Percentiles rank a stretch among this genome's conserved stretches.
phyloP scores from a whole-genome alignment of 2,113 vertebrate genomes.

The Ictalurus furcatus region DNA sequence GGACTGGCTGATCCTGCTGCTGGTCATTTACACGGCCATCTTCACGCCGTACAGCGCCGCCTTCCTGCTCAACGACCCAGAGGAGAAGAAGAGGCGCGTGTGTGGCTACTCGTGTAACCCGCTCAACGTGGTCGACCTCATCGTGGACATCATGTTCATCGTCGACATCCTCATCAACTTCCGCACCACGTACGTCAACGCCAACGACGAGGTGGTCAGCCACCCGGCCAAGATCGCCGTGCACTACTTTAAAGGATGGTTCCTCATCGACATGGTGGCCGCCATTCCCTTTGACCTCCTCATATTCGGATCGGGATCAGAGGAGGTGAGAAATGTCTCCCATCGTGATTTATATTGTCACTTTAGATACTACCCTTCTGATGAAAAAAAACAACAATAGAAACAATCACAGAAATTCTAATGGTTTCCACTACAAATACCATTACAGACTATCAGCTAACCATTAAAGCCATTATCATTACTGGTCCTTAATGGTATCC shows the following conservation, averaged over 20 bases:
- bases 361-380: background rate
- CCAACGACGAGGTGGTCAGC: slow-evolving; percentile 98
- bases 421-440: no score
- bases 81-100: slow-evolving; percentile 88
- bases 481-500: no score
- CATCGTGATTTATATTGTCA: background rate
- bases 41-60: slow-evolving; percentile 98
- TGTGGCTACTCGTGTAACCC: slow-evolving; percentile 98
- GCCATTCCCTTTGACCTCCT: slow-evolving; percentile 99
- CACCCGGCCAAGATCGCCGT: slow-evolving; percentile 96
- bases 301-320: slow-evolving; percentile 97
- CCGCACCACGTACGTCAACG: slow-evolving; percentile 96
- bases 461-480: no score
- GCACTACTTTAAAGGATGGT: slow-evolving; percentile 99
- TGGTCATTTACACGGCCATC: slow-evolving; percentile 98
- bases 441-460: no score
- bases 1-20: slow-evolving; percentile 97
- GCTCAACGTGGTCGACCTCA: slow-evolving; percentile 95
- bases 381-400: no score
- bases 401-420: no score
- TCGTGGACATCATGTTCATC: slow-evolving; percentile 99
- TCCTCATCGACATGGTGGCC: slow-evolving; percentile 99
- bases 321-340: slow-evolving; percentile 83
- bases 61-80: slow-evolving; percentile 94
- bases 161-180: slow-evolving; percentile 99